Base-by-base conservation (phyloP, 1,140 invertebrate genomes). In the Mactra quadrangularis region DNA sequence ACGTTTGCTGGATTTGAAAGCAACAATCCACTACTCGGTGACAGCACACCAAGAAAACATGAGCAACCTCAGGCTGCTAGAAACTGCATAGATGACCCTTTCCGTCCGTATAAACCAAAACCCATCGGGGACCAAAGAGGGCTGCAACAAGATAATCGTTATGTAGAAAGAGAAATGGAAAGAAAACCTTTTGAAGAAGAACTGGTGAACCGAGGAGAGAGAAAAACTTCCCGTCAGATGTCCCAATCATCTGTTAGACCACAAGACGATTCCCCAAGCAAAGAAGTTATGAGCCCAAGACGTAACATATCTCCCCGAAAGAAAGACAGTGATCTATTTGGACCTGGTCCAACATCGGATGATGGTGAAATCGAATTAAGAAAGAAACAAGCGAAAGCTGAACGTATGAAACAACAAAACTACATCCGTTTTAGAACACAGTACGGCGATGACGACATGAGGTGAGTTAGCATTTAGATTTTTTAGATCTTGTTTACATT, bases 371-470 rank as follows among this genome's bases (percentile, higher is more conserved):
- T n/a, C 11, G 38, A 74, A 33, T 17, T 35, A 19, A 60, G 22
- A 31, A 25, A 62, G 13, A 57, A 62, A 19, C 53, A 41, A 17
- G 11, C 2, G 3, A 64, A 47, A 27, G 53, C 62, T 1, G 77
- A 81, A 33, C 47, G 41, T n/a, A 31, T 81, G 19, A 70, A 71
- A 31, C 25, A 71, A 33, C 19, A 31, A n/a, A 81, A 81, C 35
- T 31, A 22, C 25, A 1, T 59, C 9, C 70, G 71, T 22, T 81
- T 59, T 64, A 81, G 27, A 33, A 45, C 33, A 6, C 41, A 9
- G 9, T 71, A 71, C 50, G 77, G 77, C 19, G 31, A 68, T 31
- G 35, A 41, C 7, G n/a, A 22, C 25, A 55, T 70, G 47, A 79
- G 50, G 64, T 70, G 35, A 64, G 57, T 29, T 4, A n/a, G 3